Conservation (phyloP, 2,888 invertebrate genomes). For the Patella caerulea region DNA sequence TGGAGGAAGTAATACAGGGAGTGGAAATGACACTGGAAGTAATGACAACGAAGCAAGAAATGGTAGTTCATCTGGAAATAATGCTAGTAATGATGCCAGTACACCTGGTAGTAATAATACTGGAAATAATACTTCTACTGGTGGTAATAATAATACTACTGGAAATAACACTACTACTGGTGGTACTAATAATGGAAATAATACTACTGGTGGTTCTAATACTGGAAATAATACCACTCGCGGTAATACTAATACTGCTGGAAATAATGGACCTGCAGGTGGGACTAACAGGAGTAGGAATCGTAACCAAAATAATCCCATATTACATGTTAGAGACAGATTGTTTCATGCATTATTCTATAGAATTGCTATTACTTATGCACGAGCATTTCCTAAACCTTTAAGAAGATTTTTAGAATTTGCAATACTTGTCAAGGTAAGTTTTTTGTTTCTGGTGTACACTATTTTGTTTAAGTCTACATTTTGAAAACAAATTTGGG, state of each 20-base stretch:
- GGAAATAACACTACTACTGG: background rate
- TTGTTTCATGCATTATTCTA: conserved; percentile 94
- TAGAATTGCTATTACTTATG: conserved; percentile 91
- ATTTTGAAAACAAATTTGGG: too few species aligned
- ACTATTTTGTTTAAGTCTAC: background rate
- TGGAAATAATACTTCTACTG: background rate
- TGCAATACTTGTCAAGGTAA: conserved; percentile 83
- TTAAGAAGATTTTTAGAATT: conserved; percentile 88
- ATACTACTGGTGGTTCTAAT: conserved; percentile 1
- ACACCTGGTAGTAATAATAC: conserved; percentile 4
- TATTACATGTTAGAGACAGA: conserved; percentile 82
- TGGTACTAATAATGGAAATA: background rate
- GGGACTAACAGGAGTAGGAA: conserved; percentile 8
- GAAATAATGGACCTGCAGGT: background rate
- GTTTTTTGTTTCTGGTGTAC: background rate
- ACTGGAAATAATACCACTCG: background rate
- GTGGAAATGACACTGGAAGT: conserved; percentile 15
- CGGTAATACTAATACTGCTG: background rate
- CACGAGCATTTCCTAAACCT: conserved; percentile 86
- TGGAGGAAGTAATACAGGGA: conserved; percentile 21
- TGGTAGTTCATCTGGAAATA: background rate
- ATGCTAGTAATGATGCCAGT: background rate
- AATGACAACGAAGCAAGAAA: background rate
- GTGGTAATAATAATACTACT: background rate
- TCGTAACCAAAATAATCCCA: conserved; percentile 59